Conservation (phyloP, 2,797 vertebrate genomes). For the Hippoglossus hippoglossus region DNA sequence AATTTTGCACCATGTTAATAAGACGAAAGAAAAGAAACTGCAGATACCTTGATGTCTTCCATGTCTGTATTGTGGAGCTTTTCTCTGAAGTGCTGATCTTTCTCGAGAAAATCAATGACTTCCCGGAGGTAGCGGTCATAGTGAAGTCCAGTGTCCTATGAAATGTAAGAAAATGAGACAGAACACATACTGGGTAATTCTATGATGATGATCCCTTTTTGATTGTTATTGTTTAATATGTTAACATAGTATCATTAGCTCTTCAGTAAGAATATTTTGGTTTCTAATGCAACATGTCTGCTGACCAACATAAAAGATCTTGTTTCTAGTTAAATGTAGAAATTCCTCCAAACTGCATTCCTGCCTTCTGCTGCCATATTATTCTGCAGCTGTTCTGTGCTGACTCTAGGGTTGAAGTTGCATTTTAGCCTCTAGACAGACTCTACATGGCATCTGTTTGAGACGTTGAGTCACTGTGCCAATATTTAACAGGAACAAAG, state of each 20-base stretch:
- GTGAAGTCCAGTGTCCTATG: conserved; percentile 96
- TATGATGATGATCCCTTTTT: not conserved
- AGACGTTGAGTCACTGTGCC: conserved; percentile 5
- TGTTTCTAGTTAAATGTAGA: conserved; percentile 11
- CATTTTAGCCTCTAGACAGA: not conserved
- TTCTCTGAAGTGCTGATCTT: conserved; percentile 97
- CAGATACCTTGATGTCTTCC: conserved; percentile 96
- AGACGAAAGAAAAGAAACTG: not conserved
- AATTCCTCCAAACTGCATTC: conserved; percentile 7
- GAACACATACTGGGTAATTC: not conserved
- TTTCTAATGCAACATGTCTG: not conserved
- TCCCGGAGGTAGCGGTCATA: conserved; percentile 98
- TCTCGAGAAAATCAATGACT: conserved; percentile 98
- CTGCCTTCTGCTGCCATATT: not conserved
- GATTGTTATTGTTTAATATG: not conserved
- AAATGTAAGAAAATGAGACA: conserved; percentile 23
- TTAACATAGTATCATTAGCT: not conserved
- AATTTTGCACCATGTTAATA: not conserved
- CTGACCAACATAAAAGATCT: not conserved
- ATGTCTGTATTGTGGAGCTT: conserved; percentile 98
- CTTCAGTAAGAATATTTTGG: not conserved
- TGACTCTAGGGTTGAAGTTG: not conserved
- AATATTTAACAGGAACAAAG: conserved; percentile 20
- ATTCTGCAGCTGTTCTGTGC: conserved; percentile 1
- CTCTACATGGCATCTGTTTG: conserved; percentile 6